Conservation (phyloP, 2,113 vertebrate genomes). For the Vicugna pacos region DNA sequence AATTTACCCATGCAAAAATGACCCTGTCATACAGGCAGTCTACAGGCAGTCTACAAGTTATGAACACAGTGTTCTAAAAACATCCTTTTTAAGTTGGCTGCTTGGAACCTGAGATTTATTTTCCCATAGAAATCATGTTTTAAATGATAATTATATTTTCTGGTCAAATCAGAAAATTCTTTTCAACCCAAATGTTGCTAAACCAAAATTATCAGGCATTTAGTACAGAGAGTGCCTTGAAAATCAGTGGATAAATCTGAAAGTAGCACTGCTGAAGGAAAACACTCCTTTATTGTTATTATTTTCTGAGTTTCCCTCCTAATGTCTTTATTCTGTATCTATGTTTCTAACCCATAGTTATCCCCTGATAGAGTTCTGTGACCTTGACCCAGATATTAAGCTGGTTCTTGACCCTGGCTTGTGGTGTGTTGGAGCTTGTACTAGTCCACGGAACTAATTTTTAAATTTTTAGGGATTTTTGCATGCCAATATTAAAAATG, state of each 20-base stretch:
- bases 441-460: not conserved
- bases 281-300: not conserved
- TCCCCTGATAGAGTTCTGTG: not conserved
- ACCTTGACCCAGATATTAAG: not conserved
- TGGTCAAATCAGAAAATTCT: not conserved
- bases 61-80: not conserved
- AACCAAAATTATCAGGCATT: not conserved
- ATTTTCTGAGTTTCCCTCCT: not conserved
- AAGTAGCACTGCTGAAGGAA: not conserved
- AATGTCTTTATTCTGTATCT: not conserved
- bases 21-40: not conserved
- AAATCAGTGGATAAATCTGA: not conserved
- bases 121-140: not conserved
- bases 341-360: not conserved
- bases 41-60: not conserved
- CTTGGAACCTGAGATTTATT: not conserved
- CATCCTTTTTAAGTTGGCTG: not conserved
- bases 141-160: not conserved
- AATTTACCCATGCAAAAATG: not conserved
- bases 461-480: not conserved
- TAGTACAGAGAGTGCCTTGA: not conserved
- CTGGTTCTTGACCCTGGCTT: not conserved
- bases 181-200: not conserved
- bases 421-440: not conserved
- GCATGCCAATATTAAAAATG: slow-evolving; percentile 5